Percentiles rank a stretch among this genome's conserved stretches.
phyloP scores from a whole-genome alignment of 1,140 invertebrate species.

The Drosophila sucinea region DNA sequence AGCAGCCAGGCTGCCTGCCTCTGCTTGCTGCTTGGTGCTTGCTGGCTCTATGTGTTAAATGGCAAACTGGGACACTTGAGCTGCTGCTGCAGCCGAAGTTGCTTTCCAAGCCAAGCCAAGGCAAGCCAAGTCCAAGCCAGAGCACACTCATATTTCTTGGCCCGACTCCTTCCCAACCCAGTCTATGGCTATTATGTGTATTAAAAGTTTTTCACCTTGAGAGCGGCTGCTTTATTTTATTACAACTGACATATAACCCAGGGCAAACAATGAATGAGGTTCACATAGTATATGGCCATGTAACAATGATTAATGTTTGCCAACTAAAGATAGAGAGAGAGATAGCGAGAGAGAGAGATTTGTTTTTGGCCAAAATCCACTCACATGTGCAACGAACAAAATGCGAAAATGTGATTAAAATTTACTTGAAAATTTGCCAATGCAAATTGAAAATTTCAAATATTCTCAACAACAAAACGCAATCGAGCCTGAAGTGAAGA shows the following conservation, averaged over 20 bases:
- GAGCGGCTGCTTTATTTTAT: conserved; percentile 68
- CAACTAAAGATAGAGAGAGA: conserved; percentile 12
- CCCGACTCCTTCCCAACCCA: conserved; percentile 43
- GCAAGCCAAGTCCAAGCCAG: conserved; percentile 24
- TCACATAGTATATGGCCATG: conserved; percentile 6
- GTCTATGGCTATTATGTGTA: conserved; percentile 75
- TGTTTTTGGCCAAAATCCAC: conserved; percentile 31
- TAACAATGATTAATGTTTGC: conserved; percentile 65
- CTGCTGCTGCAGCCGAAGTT: conserved; percentile 67
- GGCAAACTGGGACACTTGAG: conserved; percentile 79
- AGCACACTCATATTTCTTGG: conserved; percentile 67
- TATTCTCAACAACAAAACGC: conserved; percentile 58
- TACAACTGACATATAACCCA: conserved; percentile 66
- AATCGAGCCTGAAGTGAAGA: conserved; percentile 44
- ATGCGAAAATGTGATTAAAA: conserved; percentile 66
- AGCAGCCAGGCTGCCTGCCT: neutral
- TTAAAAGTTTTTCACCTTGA: conserved; percentile 76
- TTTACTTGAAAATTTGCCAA: conserved; percentile 47
- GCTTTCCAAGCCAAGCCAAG: conserved; percentile 13
- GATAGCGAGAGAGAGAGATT: conserved; percentile 44
- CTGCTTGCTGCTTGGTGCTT: neutral
- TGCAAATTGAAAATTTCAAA: conserved; percentile 59
- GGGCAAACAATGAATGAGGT: conserved; percentile 43
- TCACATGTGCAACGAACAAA: conserved; percentile 17
- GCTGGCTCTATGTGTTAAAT: conserved; percentile 64